A percentile compares a stretch with the other conserved stretches of the same genome.
These are phyloP conservation scores for Falco columbarius DNA, from an alignment of 2,797 vertebrate species.

Conservation along the genomic window DNA sequence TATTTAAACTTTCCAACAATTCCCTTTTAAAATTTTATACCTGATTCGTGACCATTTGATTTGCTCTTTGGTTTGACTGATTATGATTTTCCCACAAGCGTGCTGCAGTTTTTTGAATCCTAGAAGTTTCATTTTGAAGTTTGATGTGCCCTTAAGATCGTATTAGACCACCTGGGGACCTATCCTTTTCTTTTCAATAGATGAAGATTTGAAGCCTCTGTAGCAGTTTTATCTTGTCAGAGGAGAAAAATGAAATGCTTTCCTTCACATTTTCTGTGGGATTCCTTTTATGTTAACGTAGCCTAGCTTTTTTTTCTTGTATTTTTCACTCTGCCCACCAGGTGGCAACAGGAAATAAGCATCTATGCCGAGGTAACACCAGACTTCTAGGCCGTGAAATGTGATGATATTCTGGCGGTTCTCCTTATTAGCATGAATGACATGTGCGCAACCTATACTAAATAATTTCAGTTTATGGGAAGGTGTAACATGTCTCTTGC, in stretches of 20 bases:
- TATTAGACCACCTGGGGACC: background rate
- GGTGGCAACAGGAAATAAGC: conserved; percentile 22
- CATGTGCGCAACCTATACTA: background rate
- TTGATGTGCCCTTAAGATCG: background rate
- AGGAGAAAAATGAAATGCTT: background rate
- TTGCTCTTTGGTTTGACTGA: background rate
- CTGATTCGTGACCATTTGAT: background rate
- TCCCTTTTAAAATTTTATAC: background rate
- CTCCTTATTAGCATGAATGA: background rate
- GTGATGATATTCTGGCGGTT: background rate
- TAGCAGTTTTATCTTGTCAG: background rate
- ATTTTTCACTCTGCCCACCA: background rate
- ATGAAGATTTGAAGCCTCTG: background rate
- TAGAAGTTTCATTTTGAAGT: background rate
- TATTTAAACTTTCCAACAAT: background rate
- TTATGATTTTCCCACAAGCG: background rate
- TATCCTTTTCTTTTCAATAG: background rate
- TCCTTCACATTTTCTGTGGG: background rate
- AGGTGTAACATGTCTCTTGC: background rate
- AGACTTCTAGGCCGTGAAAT: background rate
- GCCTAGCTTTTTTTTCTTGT: background rate
- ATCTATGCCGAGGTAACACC: too few species aligned
- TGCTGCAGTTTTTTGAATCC: background rate
- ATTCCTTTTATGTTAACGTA: background rate
- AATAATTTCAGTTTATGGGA: background rate